phyloP scores from a whole-genome alignment of 2,113 vertebrate genomes.

The Phrynocephalus versicolor region DNA sequence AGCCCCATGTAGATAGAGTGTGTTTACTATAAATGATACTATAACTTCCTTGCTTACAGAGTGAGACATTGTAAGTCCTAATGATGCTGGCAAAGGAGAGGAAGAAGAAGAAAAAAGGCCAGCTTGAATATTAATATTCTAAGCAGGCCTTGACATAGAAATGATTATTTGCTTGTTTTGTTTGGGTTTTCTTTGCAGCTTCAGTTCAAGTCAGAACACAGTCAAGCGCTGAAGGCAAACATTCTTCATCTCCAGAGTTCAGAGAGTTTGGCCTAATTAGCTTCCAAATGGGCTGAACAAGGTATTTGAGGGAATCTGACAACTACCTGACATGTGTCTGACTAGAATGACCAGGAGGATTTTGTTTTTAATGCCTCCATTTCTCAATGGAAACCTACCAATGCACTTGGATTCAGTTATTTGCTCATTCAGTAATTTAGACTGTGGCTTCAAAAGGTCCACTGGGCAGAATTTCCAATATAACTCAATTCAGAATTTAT shows the following conservation, averaged over 20 bases:
- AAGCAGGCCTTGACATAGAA: not conserved
- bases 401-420: not conserved
- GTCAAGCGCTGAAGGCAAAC: slow-evolving; percentile 18
- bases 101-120: not conserved
- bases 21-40: not conserved
- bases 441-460: not conserved
- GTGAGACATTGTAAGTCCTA: not conserved
- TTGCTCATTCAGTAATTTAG: not conserved
- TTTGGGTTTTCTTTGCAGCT: not conserved
- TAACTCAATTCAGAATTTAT: too few relatives aligned
- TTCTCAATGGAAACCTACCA: not conserved
- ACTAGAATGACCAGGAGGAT: not conserved
- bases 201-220: slow-evolving; percentile 5
- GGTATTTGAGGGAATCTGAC: slow-evolving; percentile 3
- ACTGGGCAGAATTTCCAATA: not conserved
- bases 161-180: not conserved
- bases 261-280: slow-evolving; percentile 10
- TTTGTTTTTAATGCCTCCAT: not conserved
- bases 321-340: not conserved
- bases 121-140: not conserved
- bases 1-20: too few relatives aligned
- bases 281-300: not conserved
- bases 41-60: not conserved
- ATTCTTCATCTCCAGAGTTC: slow-evolving; percentile 10
- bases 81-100: not conserved